Conservation (phyloP, 2,888 invertebrate species). For the Caenorhabditis angaria region DNA sequence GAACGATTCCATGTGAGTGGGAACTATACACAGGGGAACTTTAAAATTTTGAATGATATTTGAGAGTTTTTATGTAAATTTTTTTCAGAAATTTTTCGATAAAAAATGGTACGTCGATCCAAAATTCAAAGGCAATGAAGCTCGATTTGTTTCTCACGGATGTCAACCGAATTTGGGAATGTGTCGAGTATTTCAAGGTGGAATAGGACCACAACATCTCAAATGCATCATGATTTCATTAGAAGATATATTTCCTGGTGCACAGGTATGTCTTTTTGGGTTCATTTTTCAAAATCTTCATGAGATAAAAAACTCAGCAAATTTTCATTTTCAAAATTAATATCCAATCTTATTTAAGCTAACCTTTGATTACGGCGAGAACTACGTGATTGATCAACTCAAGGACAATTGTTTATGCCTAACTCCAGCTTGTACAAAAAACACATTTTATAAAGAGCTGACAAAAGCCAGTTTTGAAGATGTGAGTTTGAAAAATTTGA, state of each 20-base stretch:
- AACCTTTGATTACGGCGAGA: constrained; percentile 18
- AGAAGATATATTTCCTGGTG: constrained; percentile 20
- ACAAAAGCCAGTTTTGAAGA: not conserved
- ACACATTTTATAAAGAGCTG: not conserved
- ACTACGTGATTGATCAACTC: constrained; percentile 3
- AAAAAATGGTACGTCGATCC: constrained; percentile 11
- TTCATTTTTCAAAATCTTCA: too few relatives aligned
- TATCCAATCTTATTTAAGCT: constrained; percentile 13
- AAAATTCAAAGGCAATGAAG: constrained; percentile 17
- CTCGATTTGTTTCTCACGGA: constrained; percentile 12
- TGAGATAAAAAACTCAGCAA: too few relatives aligned
- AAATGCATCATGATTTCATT: constrained; percentile 10
- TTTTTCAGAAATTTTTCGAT: constrained; percentile 5
- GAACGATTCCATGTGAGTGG: not conserved
- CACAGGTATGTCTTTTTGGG: constrained; percentile 5
- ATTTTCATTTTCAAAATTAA: too few relatives aligned
- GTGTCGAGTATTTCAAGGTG: constrained; percentile 14
- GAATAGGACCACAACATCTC: constrained; percentile 16
- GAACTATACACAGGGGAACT: too few relatives aligned
- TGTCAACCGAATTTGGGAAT: constrained; percentile 21
- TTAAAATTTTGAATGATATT: too few relatives aligned
- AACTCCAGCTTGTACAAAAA: constrained; percentile 6
- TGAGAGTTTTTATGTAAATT: too few relatives aligned
- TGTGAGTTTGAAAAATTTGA: not conserved
- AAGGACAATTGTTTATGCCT: constrained; percentile 3